Evolutionary conservation across 2,797 vertebrate genomes (phyloP).

Genomic region (Scarus forsteni): DNA sequence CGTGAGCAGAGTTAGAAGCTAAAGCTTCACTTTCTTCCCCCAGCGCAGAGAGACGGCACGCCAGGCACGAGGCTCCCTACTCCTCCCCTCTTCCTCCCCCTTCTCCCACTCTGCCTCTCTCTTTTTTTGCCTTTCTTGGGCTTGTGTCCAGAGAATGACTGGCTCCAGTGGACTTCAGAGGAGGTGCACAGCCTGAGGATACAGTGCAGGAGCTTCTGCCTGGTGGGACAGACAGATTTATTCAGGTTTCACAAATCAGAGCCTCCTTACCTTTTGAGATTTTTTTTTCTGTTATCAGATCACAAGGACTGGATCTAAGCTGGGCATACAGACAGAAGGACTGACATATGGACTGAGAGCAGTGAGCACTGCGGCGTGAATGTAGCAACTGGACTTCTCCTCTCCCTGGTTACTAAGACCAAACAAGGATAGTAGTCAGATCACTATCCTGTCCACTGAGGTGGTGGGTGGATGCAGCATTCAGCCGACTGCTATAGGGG

Average conservation of each 20-base stretch:
- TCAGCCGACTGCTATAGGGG: slow-evolving; percentile 71
- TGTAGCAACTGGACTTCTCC: slow-evolving; percentile 78
- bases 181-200: slow-evolving; percentile 67
- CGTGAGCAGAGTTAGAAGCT: slow-evolving; percentile 64
- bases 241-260: slow-evolving; percentile 59
- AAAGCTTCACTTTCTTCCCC: slow-evolving; percentile 67
- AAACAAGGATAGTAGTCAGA: slow-evolving; percentile 73
- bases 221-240: slow-evolving; percentile 45
- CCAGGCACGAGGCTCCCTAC: slow-evolving; percentile 77
- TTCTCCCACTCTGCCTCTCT: slow-evolving; percentile 55
- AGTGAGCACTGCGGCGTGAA: slow-evolving; percentile 76
- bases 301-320: slow-evolving; percentile 46
- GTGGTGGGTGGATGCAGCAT: slow-evolving; percentile 79
- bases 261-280: slow-evolving; percentile 35
- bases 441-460: slow-evolving; percentile 68
- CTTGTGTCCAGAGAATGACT: slow-evolving; percentile 75
- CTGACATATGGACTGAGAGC: slow-evolving; percentile 67
- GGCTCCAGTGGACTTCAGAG: slow-evolving; percentile 72
- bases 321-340: slow-evolving; percentile 48
- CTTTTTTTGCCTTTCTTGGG: slow-evolving; percentile 56
- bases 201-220: slow-evolving; percentile 53
- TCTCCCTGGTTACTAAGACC: slow-evolving; percentile 74
- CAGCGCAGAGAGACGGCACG: slow-evolving; percentile 69
- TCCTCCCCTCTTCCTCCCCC: slow-evolving; percentile 62
- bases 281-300: slow-evolving; percentile 38